Base-by-base conservation (phyloP, 1,140 invertebrate species). In the Bombus affinis region DNA sequence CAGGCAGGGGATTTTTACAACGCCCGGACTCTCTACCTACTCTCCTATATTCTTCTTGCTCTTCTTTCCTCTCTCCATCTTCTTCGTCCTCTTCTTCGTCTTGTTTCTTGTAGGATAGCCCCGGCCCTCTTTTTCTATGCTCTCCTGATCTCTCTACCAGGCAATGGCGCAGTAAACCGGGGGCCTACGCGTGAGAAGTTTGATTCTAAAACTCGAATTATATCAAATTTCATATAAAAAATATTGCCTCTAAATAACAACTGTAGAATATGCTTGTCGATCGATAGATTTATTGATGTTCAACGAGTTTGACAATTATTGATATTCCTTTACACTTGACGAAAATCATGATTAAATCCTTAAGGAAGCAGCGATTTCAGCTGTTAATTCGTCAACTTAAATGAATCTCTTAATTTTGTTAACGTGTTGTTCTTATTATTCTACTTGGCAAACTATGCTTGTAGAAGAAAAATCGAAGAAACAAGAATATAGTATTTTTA, bases 1-100 rank as follows among this genome's bases (percentile, higher is more conserved):
- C 90, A 86, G 88, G 37, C 88, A 81, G 81, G 88, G 89, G 90
- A 92, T 92, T 93, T 91, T 92, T 92, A 92, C 91, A 92, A 91
- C 91, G 89, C 87, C 76, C 86, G 83, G 89, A 86, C 86, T 65
- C 71, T 83, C 92, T 92, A 92, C 89, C 91, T 91, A 89, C 85
- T 89, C 83, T 75, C 86, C 81, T 81, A 65, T 86, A 89, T 81
- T 88, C 87, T 79, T 89, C 83, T 85, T 83, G 68, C 84, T 83
- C 78, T 88, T 85, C 71, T 83, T 83, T 83, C 88, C 71, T 78
- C 82, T 81, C 74, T 81, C 78, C 35, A 12, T 86, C 76, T 81
- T 59, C 75, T 71, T 89, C 84, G 85, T 79, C 68, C 73, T 70
- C 84, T 88, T 88, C 85, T 85, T 91, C 86, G 78, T 91, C 86